Evolutionary conservation across 2,888 invertebrate genomes (phyloP), one percentile per base, ranked within the genome.

Genomic region (Aricia artaxerxes): DNA sequence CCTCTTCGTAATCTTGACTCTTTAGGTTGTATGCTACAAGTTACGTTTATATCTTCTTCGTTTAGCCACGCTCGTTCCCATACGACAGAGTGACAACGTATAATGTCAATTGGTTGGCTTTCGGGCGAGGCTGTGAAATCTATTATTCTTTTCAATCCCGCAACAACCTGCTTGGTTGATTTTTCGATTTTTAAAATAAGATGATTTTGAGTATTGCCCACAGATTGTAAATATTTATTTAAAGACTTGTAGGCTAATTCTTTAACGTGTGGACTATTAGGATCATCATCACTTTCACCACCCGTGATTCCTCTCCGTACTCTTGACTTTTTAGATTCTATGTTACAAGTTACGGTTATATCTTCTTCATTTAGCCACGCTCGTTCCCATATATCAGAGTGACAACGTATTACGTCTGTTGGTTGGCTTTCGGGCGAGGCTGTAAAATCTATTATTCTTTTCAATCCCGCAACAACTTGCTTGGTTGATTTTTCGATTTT

Each of bases 331-430:
- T 24, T 6, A 1, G 61, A 9, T 61, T 61, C 2, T 24, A 24
- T 24, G 61, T 24, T 24, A 9, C 61, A 61, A 24, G 49, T 81
- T 6, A 80, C 78, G 82, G 91, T 88, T 60, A 90, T 86, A 86
- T 92, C 88, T 80, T 88, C 88, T 5, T 91, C 91, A 78, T 94
- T 91, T 78, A 95, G 82, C 96, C 96, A 96, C 4, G 95, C 94
- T 83, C 94, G 91, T 77, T 95, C 95, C 96, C 96, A 96, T 75
- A 93, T 85, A 83, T 90, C 83, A 60, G 96, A 86, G 40, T 90
- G 82, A 83, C 96, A 96, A 13, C 31, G 77, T 64, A 77, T 16
- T 73, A 35, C 24, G 4, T 78, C 57, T 24, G 79, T 78, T 78
- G 79, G 85, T 84, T 77, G 80, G 53, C n/a, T 78, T 40, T 73